Conservation (phyloP, 2,113 vertebrate genomes). For the Ondatra zibethicus region DNA sequence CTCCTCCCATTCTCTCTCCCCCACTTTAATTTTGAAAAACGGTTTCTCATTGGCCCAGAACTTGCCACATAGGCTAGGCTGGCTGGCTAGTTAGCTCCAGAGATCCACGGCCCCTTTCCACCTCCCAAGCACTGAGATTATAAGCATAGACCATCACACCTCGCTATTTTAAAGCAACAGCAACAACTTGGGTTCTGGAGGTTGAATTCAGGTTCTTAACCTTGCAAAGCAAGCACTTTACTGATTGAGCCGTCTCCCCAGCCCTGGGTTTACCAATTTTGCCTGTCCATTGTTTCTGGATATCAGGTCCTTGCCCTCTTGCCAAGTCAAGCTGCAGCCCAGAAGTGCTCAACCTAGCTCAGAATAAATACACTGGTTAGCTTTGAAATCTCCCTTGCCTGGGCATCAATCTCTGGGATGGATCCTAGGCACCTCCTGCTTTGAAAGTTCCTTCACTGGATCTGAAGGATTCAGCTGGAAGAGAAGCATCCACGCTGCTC, state of each 20-base stretch:
- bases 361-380: not conserved
- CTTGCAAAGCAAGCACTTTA: not conserved
- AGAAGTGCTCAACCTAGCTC: not conserved
- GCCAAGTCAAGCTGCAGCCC: not conserved
- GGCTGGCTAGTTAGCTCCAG: not conserved
- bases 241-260: too few relatives aligned
- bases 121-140: not conserved
- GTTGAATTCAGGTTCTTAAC: too few relatives aligned
- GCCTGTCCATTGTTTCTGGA: not conserved
- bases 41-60: not conserved
- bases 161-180: not conserved
- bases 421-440: not conserved
- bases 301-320: not conserved
- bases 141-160: not conserved
- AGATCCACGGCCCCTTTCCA: not conserved
- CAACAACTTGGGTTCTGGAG: not conserved
- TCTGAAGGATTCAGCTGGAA: not conserved
- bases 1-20: too few relatives aligned
- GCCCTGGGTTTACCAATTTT: not conserved
- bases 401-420: not conserved
- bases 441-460: not conserved
- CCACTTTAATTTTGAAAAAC: not conserved
- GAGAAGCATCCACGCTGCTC: not conserved
- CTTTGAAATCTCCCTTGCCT: not conserved
- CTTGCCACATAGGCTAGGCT: not conserved